Conservation (phyloP, 1,140 invertebrate genomes). For the Trachymyrmex cornetzi region DNA sequence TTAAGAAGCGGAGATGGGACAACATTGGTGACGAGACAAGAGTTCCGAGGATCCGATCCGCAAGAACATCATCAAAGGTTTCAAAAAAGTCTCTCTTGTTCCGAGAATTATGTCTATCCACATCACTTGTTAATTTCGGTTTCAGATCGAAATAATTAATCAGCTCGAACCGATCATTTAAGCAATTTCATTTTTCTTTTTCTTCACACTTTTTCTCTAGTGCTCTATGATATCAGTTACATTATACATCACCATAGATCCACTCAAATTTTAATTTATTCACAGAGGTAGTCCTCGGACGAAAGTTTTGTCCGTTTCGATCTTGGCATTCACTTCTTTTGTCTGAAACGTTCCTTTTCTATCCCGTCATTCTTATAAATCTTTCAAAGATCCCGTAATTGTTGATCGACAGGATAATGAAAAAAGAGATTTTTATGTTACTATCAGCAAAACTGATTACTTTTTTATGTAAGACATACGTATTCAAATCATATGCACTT, state of each 20-base stretch:
- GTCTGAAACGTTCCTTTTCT: conserved; percentile 54
- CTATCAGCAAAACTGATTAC: not conserved
- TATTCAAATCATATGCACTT: not conserved
- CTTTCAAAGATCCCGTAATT: conserved; percentile 78
- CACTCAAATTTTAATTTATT: conserved; percentile 86
- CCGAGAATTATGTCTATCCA: conserved; percentile 71
- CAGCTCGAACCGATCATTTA: conserved; percentile 74
- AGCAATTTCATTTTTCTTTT: conserved; percentile 51
- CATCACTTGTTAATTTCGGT: conserved; percentile 80
- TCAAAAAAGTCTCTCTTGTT: conserved; percentile 74
- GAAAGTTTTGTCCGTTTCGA: conserved; percentile 75
- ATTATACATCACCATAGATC: conserved; percentile 85
- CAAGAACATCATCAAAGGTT: conserved; percentile 60
- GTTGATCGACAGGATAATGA: conserved; percentile 50
- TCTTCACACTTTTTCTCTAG: conserved; percentile 9
- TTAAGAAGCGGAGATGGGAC: conserved; percentile 68
- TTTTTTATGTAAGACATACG: not conserved
- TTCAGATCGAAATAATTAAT: conserved; percentile 85
- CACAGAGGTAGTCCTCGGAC: conserved; percentile 75
- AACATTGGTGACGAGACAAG: conserved; percentile 1
- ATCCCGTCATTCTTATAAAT: conserved; percentile 74
- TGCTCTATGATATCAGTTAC: conserved; percentile 80
- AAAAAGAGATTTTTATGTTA: conserved; percentile 58
- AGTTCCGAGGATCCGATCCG: conserved; percentile 29
- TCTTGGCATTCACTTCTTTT: conserved; percentile 25